These are phyloP conservation scores for Atractosteus spatula DNA, from an alignment of 2,113 vertebrate species.

Conservation along the genomic window DNA sequence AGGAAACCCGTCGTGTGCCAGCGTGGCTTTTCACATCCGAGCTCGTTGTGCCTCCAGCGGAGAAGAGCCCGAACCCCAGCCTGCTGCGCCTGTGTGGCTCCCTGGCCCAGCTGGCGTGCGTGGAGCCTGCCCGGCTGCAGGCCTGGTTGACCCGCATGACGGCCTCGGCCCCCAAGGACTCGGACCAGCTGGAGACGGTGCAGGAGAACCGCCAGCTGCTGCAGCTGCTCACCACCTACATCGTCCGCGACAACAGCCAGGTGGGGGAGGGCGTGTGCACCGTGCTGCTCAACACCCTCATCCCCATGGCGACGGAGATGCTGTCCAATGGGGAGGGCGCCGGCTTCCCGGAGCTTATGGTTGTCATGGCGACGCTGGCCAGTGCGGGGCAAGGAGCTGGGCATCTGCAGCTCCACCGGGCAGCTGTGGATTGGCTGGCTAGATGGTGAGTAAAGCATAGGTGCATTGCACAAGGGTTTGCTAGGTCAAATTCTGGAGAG, in stretches of 20 bases:
- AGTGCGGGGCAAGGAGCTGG: constrained; percentile 93
- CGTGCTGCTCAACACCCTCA: constrained; percentile 89
- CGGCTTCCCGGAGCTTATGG: constrained; percentile 95
- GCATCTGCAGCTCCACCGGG: constrained; percentile 91
- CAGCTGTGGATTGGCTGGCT: constrained; percentile 90
- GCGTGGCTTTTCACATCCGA: too few relatives aligned
- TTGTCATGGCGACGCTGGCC: constrained; percentile 94
- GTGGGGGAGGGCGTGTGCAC: constrained; percentile 97
- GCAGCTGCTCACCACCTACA: constrained; percentile 89
- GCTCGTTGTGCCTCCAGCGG: constrained; percentile 61
- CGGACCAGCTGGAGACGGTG: constrained; percentile 86
- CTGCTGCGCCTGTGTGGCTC: constrained; percentile 89
- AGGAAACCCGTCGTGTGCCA: too few relatives aligned
- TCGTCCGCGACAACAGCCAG: constrained; percentile 97
- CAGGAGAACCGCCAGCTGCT: constrained; percentile 95
- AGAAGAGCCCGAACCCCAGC: constrained; percentile 95
- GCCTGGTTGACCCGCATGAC: constrained; percentile 97
- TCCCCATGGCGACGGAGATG: constrained; percentile 98
- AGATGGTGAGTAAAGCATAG: constrained; percentile 79
- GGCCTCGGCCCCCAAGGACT: constrained; percentile 85
- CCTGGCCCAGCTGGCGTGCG: constrained; percentile 90
- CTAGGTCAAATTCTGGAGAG: too few relatives aligned
- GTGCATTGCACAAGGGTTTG: too few relatives aligned
- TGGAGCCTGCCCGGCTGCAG: constrained; percentile 84
- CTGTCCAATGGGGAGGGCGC: constrained; percentile 88